phyloP scores from a whole-genome alignment of 2,888 invertebrate genomes.

The Nomada fabriciana region DNA sequence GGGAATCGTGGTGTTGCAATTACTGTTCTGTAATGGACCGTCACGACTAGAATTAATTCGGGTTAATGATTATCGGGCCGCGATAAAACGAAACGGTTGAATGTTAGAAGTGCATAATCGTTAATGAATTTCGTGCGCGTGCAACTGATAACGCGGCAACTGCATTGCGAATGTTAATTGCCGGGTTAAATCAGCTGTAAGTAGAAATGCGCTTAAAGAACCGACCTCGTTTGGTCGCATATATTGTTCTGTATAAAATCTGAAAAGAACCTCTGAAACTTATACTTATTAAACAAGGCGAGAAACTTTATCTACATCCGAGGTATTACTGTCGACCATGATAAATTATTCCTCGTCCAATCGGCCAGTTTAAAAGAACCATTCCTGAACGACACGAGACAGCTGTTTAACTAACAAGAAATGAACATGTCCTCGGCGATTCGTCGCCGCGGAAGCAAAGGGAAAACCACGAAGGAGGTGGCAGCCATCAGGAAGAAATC shows the following conservation, averaged over 20 bases:
- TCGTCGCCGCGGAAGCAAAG: background rate
- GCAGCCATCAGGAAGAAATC: constrained; percentile 57
- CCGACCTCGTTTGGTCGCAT: constrained; percentile 8
- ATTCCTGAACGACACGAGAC: too few species aligned
- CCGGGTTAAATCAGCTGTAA: constrained; percentile 40
- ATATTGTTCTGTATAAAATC: background rate
- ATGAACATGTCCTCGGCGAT: constrained; percentile 14
- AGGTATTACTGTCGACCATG: too few species aligned
- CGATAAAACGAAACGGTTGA: constrained; percentile 47
- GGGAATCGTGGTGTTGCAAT: constrained; percentile 36
- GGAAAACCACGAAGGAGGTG: constrained; percentile 2
- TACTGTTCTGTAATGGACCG: constrained; percentile 40
- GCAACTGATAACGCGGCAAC: constrained; percentile 26
- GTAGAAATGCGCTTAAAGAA: constrained; percentile 12
- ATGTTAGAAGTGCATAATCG: constrained; percentile 43
- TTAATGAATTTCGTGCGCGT: constrained; percentile 26
- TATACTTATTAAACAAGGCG: too few species aligned
- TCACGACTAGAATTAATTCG: constrained; percentile 50
- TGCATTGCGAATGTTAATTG: constrained; percentile 34
- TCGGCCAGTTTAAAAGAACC: too few species aligned
- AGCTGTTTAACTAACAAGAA: background rate
- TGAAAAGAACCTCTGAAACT: too few species aligned
- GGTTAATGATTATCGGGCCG: constrained; percentile 44
- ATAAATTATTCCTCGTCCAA: too few species aligned
- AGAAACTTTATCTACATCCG: too few species aligned